phyloP scores from a whole-genome alignment of 1,140 invertebrate species.

The Drosophila pseudoananassae region DNA sequence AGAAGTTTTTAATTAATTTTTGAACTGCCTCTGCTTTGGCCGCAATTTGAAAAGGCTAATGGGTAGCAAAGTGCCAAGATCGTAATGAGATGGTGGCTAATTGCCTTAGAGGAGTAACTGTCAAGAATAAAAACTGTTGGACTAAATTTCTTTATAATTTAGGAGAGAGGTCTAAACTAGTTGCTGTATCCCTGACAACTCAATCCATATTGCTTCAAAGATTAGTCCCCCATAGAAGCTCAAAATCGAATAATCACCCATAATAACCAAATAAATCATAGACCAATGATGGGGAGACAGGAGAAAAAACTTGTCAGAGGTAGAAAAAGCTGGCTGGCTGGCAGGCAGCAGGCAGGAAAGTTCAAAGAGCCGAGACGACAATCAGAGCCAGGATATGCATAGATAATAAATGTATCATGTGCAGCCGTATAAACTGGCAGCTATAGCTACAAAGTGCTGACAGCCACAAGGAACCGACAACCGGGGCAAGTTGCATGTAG shows the following conservation, averaged over 20 bases:
- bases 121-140: neutral
- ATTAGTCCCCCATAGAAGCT: slow-evolving; percentile 5
- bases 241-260: slow-evolving; percentile 26
- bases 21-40: slow-evolving; percentile 22
- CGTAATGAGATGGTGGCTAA: slow-evolving; percentile 41
- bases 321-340: slow-evolving; percentile 13
- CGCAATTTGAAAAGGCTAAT: slow-evolving; percentile 47
- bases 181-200: slow-evolving; percentile 11
- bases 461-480: slow-evolving; percentile 29
- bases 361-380: slow-evolving; percentile 64
- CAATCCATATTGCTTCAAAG: neutral
- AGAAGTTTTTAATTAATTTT: slow-evolving; percentile 70
- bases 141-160: neutral
- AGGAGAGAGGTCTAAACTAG: neutral
- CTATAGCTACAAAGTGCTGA: slow-evolving; percentile 55
- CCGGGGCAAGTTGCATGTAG: slow-evolving; percentile 16
- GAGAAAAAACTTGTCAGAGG: slow-evolving; percentile 20
- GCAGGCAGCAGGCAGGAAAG: slow-evolving; percentile 27
- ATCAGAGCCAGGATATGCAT: slow-evolving; percentile 63
- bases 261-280: slow-evolving; percentile 51
- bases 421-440: slow-evolving; percentile 57
- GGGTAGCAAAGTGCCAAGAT: slow-evolving; percentile 54
- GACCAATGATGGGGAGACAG: slow-evolving; percentile 22
- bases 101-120: slow-evolving; percentile 2
- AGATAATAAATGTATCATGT: slow-evolving; percentile 37